phyloP scores from a whole-genome alignment of 2,888 invertebrate genomes.

The Entomobrya multifasciata region DNA sequence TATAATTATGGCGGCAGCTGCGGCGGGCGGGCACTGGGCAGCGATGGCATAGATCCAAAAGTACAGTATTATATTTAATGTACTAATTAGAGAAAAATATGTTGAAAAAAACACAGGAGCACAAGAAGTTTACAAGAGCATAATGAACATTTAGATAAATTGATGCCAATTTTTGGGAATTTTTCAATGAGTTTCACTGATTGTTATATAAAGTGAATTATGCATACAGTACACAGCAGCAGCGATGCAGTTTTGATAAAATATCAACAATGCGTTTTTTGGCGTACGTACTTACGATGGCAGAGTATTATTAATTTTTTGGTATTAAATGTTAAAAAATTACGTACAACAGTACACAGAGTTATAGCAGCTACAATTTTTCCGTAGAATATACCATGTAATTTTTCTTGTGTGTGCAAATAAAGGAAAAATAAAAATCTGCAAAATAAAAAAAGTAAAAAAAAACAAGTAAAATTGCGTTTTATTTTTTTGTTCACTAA shows the following conservation, averaged over 20 bases:
- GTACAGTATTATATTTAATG: not conserved
- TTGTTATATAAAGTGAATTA: conserved; percentile 52
- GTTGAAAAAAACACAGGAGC: not conserved
- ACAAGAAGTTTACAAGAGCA: conserved; percentile 22
- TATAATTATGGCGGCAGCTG: conserved; percentile 16
- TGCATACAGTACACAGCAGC: conserved; percentile 66
- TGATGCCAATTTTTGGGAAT: not conserved
- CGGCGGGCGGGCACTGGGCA: conserved; percentile 36
- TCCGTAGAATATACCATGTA: not conserved
- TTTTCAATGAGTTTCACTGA: conserved; percentile 40
- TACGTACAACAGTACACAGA: conserved; percentile 14
- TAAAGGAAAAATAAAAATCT: conserved; percentile 12
- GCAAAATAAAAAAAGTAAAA: conserved; percentile 1
- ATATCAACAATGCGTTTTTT: conserved; percentile 41
- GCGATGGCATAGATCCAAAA: conserved; percentile 33
- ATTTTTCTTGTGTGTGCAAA: conserved; percentile 36
- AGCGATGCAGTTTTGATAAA: conserved; percentile 56
- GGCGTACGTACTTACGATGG: conserved; percentile 28
- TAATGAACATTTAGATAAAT: conserved; percentile 9
- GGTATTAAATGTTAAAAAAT: conserved; percentile 5
- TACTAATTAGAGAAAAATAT: not conserved
- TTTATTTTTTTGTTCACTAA: conserved; percentile 1
- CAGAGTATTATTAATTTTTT: conserved; percentile 13
- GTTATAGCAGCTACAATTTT: conserved; percentile 33
- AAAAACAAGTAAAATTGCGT: not conserved